These are phyloP conservation scores for Chrysolina haemoptera DNA, from an alignment of 2,888 invertebrate genomes.

Conservation along the genomic window DNA sequence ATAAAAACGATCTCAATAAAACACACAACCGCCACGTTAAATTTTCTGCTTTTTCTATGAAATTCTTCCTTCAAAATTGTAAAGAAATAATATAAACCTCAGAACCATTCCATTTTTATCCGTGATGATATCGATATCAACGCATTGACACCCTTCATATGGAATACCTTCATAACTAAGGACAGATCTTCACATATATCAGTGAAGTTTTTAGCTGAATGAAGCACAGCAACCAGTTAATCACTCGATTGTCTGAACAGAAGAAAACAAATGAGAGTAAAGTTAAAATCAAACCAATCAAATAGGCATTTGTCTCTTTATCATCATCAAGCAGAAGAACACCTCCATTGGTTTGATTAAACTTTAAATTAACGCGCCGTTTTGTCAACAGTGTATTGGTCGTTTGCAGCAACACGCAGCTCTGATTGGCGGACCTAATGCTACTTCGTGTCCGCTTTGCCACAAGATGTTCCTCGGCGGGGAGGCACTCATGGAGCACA, in stretches of 20 bases:
- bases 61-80: too few species aligned
- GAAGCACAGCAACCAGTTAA: conserved; percentile 9
- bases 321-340: conserved; percentile 43
- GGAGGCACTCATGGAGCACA: conserved; percentile 95
- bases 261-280: conserved; percentile 35
- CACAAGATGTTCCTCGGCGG: conserved; percentile 95
- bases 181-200: conserved; percentile 1
- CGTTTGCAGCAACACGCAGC: conserved; percentile 97
- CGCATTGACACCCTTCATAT: conserved; percentile 8
- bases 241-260: conserved; percentile 20
- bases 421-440: conserved; percentile 92
- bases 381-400: conserved; percentile 90
- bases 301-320: conserved; percentile 37
- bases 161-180: conserved; percentile 3
- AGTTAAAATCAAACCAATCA: conserved; percentile 57
- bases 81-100: background rate
- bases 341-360: conserved; percentile 64
- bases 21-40: too few species aligned
- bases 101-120: background rate
- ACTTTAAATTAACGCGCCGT: conserved; percentile 63
- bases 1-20: too few species aligned
- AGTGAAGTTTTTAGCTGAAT: background rate
- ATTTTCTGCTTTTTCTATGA: too few species aligned
- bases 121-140: background rate
- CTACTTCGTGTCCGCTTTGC: conserved; percentile 93